These are phyloP conservation scores for Ceratina calcarata DNA, from an alignment of 1,140 invertebrate genomes.

Conservation along the genomic window DNA sequence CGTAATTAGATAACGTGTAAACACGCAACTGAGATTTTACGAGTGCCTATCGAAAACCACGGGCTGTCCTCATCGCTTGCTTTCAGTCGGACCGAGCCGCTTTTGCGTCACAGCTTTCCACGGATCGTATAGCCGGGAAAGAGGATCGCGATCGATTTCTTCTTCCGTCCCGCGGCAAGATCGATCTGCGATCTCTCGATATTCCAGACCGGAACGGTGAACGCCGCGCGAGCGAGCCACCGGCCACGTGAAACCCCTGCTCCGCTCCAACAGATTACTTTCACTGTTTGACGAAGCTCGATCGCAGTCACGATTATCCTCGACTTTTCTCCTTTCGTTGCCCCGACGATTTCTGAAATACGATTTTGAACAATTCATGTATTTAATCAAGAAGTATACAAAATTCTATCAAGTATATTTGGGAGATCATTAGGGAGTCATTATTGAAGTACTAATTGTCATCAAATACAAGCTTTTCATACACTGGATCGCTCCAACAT, in stretches of 20 bases:
- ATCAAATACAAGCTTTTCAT: too few relatives aligned
- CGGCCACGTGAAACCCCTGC: conserved; percentile 4
- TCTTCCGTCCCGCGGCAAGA: conserved; percentile 28
- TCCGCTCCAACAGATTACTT: conserved; percentile 49
- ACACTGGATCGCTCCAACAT: neutral
- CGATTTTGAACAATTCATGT: neutral
- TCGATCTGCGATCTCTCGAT: conserved; percentile 21
- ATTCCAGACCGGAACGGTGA: conserved; percentile 1
- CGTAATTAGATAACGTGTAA: conserved; percentile 1
- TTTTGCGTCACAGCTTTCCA: conserved; percentile 25
- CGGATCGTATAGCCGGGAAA: conserved; percentile 38
- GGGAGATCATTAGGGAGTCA: too few relatives aligned
- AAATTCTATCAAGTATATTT: too few relatives aligned
- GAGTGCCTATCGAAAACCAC: neutral
- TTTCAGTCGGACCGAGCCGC: neutral
- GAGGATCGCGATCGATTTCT: conserved; percentile 47
- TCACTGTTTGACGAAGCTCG: conserved; percentile 53
- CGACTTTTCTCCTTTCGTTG: neutral
- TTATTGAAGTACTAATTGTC: neutral
- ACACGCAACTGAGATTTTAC: neutral
- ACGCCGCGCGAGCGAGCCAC: neutral
- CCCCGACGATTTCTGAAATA: neutral
- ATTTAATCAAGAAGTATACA: too few relatives aligned
- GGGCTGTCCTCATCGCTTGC: neutral
- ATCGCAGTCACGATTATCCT: conserved; percentile 13